phyloP scores from a whole-genome alignment of 2,113 vertebrate species.

The Myrmecobius fasciatus region DNA sequence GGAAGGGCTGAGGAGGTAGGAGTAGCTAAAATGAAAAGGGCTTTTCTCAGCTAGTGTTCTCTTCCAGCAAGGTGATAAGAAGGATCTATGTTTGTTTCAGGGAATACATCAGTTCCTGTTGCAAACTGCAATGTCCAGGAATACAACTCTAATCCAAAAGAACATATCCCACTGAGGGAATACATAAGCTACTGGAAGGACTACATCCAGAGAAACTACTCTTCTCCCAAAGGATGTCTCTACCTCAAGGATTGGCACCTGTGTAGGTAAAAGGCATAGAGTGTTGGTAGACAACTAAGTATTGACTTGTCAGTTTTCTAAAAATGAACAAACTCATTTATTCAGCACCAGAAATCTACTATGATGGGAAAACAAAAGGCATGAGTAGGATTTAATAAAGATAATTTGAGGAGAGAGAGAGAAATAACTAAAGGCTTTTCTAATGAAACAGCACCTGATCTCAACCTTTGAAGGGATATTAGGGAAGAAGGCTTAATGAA shows the following conservation, averaged over 20 bases:
- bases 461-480: not conserved
- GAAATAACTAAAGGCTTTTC: not conserved
- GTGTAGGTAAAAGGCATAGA: slow-evolving; percentile 86
- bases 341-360: not conserved
- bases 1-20: not conserved
- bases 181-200: slow-evolving; percentile 94
- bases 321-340: not conserved
- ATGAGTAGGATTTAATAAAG: not conserved
- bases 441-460: not conserved
- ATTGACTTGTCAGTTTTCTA: not conserved
- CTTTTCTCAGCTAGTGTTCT: not conserved
- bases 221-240: slow-evolving; percentile 91
- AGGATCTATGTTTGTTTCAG: slow-evolving; percentile 78
- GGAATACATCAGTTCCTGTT: slow-evolving; percentile 93
- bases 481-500: not conserved
- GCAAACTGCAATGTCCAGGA: slow-evolving; percentile 94
- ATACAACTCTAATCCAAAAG: slow-evolving; percentile 96
- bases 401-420: not conserved
- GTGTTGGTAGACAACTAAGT: not conserved
- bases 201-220: slow-evolving; percentile 86
- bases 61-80: not conserved
- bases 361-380: not conserved
- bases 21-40: not conserved
- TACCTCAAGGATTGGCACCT: slow-evolving; percentile 99
- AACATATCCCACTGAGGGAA: slow-evolving; percentile 91